Conservation (phyloP, 2,113 vertebrate species). For the Labeo catla region DNA sequence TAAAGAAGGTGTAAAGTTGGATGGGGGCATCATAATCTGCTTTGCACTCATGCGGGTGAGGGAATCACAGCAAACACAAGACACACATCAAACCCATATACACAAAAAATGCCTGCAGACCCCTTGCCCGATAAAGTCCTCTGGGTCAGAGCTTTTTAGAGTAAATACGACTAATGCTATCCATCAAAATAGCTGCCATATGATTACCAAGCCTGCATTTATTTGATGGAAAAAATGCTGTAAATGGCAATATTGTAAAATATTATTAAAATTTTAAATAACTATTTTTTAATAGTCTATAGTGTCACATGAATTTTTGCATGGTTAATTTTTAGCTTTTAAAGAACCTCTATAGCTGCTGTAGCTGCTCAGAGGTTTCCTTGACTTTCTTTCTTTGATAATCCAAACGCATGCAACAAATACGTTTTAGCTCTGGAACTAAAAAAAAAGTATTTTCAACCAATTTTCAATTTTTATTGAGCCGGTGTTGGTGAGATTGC, state of each 20-base stretch:
- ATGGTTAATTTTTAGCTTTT: not conserved
- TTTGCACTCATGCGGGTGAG: conserved; percentile 52
- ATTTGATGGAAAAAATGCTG: not conserved
- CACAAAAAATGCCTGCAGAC: conserved; percentile 16
- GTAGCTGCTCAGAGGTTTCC: not conserved
- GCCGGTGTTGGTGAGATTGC: not conserved
- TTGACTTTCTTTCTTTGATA: not conserved
- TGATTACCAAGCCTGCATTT: not conserved
- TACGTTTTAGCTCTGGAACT: not conserved
- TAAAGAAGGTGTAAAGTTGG: conserved; percentile 50
- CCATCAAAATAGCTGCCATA: conserved; percentile 17
- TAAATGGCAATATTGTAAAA: not conserved
- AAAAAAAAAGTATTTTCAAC: not conserved
- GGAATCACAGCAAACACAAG: conserved; percentile 33
- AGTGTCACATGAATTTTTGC: not conserved
- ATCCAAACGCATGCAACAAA: not conserved
- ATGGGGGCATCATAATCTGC: conserved; percentile 60
- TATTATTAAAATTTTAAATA: not conserved
- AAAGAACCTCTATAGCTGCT: not conserved
- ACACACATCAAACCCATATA: conserved; percentile 40
- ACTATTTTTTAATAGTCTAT: not conserved
- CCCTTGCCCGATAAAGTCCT: conserved; percentile 31
- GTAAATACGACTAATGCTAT: conserved; percentile 13
- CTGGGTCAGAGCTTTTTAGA: conserved; percentile 24
- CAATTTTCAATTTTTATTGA: not conserved